phyloP scores from a whole-genome alignment of 1,140 invertebrate species.

The Drosophila seguyi region DNA sequence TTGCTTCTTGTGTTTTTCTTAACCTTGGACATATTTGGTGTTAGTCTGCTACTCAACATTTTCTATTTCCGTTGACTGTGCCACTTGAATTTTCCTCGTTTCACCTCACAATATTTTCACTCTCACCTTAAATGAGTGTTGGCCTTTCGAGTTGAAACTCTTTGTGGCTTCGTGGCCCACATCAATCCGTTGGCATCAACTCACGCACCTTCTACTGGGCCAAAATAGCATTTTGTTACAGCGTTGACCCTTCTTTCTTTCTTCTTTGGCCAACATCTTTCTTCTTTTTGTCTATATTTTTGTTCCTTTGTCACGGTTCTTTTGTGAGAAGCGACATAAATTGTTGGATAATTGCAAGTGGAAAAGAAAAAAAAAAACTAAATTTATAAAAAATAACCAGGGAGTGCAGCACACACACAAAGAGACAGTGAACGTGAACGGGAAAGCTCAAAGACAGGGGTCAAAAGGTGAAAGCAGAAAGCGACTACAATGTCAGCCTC shows the following conservation, averaged over 20 bases:
- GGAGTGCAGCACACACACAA: neutral
- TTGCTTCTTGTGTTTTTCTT: neutral
- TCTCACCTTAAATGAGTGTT: slow-evolving; percentile 5
- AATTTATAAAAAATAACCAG: neutral
- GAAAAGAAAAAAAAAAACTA: no score
- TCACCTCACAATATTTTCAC: neutral
- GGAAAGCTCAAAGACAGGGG: neutral
- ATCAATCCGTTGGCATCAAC: slow-evolving; percentile 42
- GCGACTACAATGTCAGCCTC: no score
- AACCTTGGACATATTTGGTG: neutral
- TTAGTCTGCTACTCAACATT: slow-evolving; percentile 23
- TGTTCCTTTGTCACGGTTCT: slow-evolving; percentile 30
- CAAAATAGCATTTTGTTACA: slow-evolving; percentile 10
- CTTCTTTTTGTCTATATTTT: neutral
- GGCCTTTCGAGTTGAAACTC: slow-evolving; percentile 21
- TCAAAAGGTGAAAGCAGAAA: slow-evolving; percentile 28
- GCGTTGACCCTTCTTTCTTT: neutral
- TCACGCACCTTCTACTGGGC: neutral
- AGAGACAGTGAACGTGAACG: neutral
- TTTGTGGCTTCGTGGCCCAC: slow-evolving; percentile 46
- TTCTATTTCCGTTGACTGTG: no score
- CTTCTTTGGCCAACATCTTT: slow-evolving; percentile 1
- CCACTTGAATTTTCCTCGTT: slow-evolving; percentile 16
- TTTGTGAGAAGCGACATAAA: slow-evolving; percentile 66
- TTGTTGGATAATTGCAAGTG: slow-evolving; percentile 75